Conservation (phyloP, 1,140 invertebrate species). For the Colletes gigas region DNA sequence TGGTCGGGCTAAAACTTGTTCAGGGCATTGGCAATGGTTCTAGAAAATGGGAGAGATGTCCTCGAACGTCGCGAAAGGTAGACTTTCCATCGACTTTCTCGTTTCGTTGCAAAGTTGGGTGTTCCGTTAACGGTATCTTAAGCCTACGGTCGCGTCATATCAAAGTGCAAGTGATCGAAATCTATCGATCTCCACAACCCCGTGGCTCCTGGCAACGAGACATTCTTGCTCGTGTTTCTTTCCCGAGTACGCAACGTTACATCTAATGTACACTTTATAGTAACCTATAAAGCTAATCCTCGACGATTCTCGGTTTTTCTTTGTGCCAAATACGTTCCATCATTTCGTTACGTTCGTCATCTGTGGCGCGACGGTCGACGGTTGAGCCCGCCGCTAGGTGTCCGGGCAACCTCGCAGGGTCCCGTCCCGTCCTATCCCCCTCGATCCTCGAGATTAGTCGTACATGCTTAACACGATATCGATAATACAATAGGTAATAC, state of each 20-base stretch:
- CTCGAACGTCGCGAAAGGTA: background rate
- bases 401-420: background rate
- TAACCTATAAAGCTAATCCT: constrained; percentile 1
- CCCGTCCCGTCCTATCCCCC: background rate
- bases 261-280: background rate
- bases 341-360: background rate
- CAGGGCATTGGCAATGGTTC: background rate
- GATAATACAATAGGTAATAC: constrained; percentile 47
- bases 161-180: background rate
- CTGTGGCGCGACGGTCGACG: background rate
- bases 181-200: too few species aligned
- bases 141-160: background rate
- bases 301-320: background rate
- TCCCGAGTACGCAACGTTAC: background rate
- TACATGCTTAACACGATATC: constrained; percentile 51
- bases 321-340: constrained; percentile 10
- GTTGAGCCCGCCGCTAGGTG: background rate
- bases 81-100: background rate
- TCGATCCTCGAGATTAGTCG: constrained; percentile 32
- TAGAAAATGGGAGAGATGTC: background rate
- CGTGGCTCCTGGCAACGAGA: constrained; percentile 10
- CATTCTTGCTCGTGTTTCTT: background rate
- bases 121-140: background rate
- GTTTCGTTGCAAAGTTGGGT: constrained; percentile 9
- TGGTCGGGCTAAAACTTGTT: too few species aligned